phyloP scores from a whole-genome alignment of 2,797 vertebrate genomes.

The Pangasius larnaudii region DNA sequence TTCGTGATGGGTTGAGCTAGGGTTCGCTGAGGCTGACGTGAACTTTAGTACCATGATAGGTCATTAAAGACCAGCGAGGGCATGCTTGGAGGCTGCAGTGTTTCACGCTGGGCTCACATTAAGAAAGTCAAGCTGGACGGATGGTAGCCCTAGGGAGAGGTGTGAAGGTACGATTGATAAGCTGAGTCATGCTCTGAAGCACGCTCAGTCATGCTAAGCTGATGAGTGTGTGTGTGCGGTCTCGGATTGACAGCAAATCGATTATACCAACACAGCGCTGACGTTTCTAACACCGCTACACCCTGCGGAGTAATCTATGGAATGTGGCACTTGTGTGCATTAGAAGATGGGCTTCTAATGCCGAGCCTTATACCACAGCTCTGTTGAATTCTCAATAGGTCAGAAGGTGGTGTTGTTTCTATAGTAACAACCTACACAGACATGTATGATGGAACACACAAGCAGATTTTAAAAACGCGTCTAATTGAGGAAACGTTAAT shows the following conservation, averaged over 20 bases:
- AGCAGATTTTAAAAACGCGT: neutral
- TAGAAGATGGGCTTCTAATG: neutral
- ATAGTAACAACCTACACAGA: neutral
- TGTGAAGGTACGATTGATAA: slow-evolving; percentile 31
- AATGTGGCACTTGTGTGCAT: slow-evolving; percentile 29
- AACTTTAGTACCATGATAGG: slow-evolving; percentile 33
- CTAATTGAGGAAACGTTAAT: neutral
- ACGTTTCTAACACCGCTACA: slow-evolving; percentile 31
- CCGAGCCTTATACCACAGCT: neutral
- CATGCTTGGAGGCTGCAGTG: neutral
- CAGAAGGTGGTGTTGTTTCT: neutral
- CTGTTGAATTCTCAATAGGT: neutral
- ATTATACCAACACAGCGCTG: slow-evolving; percentile 8
- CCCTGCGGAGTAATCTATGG: slow-evolving; percentile 30
- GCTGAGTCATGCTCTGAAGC: slow-evolving; percentile 36
- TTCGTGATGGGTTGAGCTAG: slow-evolving; percentile 36
- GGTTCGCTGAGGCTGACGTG: slow-evolving; percentile 28
- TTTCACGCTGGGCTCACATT: slow-evolving; percentile 26
- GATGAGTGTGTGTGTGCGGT: slow-evolving; percentile 35
- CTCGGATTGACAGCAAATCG: slow-evolving; percentile 45
- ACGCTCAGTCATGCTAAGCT: slow-evolving; percentile 42
- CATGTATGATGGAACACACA: neutral
- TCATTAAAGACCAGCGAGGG: slow-evolving; percentile 35
- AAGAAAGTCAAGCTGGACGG: slow-evolving; percentile 22
- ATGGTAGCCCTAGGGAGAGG: slow-evolving; percentile 37